Percentiles rank a stretch among this genome's conserved stretches.
These are phyloP conservation scores for Engystomops pustulosus DNA, from an alignment of 2,113 vertebrate species.

Conservation along the genomic window DNA sequence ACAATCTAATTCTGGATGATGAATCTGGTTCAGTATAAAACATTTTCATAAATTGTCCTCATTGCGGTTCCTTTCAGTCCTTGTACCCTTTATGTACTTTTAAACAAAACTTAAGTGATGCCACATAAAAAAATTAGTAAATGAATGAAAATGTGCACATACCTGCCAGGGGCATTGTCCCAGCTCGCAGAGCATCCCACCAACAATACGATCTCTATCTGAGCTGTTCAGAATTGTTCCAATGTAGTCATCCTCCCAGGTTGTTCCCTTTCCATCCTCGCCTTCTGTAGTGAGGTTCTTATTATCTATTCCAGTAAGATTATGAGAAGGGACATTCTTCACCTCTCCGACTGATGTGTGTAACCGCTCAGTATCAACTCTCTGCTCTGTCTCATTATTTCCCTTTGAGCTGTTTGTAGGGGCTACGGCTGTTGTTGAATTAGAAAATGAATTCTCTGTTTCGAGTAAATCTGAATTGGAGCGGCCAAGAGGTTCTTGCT, in stretches of 20 bases:
- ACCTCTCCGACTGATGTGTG: rapidly evolving
- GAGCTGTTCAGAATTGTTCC: neutral
- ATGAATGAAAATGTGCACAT: slow-evolving; percentile 21
- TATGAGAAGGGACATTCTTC: neutral
- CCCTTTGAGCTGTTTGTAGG: neutral
- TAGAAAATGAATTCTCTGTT: neutral
- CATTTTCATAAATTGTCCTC: too few relatives aligned
- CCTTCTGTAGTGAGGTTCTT: neutral
- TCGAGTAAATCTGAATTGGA: neutral
- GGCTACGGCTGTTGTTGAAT: neutral
- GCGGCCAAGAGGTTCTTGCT: neutral
- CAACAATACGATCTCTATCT: slow-evolving; percentile 67
- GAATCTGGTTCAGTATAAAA: too few relatives aligned
- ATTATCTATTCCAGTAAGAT: slow-evolving; percentile 16
- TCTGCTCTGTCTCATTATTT: neutral
- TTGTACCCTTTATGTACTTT: too few relatives aligned
- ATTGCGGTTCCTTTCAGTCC: too few relatives aligned
- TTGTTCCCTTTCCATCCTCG: neutral
- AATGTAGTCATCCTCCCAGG: rapidly evolving
- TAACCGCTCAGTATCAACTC: rapidly evolving
- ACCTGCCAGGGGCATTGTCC: slow-evolving; percentile 88
- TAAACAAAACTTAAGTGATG: too few relatives aligned
- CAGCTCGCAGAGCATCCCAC: slow-evolving; percentile 73
- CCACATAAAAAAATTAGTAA: too few relatives aligned
- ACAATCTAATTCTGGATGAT: too few relatives aligned